Conservation (phyloP, 2,888 invertebrate genomes). For the Lordiphosa fenestrarum region DNA sequence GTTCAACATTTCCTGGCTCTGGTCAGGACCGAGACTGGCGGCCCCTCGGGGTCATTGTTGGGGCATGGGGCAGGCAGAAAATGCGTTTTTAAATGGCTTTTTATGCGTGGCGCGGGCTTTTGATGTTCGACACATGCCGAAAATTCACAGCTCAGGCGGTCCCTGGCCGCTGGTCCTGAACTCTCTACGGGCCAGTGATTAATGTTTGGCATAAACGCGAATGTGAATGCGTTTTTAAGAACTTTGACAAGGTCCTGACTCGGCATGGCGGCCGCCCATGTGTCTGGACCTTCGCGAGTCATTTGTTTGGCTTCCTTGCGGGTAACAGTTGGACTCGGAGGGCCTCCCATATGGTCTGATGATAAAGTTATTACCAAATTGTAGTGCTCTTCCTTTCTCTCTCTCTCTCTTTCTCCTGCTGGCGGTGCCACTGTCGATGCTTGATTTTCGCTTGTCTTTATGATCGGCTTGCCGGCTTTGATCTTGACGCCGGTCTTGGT, state of each 20-base stretch:
- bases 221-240: constrained; percentile 56
- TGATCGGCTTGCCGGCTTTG: constrained; percentile 62
- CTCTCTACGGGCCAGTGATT: constrained; percentile 61
- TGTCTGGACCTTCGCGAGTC: constrained; percentile 42
- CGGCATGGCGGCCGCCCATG: constrained; percentile 46
- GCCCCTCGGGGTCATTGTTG: constrained; percentile 47
- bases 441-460: constrained; percentile 71
- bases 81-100: constrained; percentile 77
- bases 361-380: constrained; percentile 80
- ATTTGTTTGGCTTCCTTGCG: constrained; percentile 52
- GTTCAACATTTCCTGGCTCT: constrained; percentile 26
- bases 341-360: constrained; percentile 79
- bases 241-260: constrained; percentile 76
- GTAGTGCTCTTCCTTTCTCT: constrained; percentile 34
- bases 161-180: constrained; percentile 28
- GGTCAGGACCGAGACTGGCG: constrained; percentile 9
- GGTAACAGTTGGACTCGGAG: constrained; percentile 51
- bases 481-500: constrained; percentile 52
- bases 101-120: constrained; percentile 73
- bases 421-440: constrained; percentile 62
- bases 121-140: constrained; percentile 73
- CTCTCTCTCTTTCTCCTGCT: constrained; percentile 27
- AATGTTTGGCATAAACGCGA: constrained; percentile 76
- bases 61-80: constrained; percentile 54
- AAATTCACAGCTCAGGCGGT: constrained; percentile 69